A percentile compares a stretch with the other conserved stretches of the same genome.
Conservation (phyloP, 1,140 invertebrate genomes). For the Drosophila pallidifrons region DNA sequence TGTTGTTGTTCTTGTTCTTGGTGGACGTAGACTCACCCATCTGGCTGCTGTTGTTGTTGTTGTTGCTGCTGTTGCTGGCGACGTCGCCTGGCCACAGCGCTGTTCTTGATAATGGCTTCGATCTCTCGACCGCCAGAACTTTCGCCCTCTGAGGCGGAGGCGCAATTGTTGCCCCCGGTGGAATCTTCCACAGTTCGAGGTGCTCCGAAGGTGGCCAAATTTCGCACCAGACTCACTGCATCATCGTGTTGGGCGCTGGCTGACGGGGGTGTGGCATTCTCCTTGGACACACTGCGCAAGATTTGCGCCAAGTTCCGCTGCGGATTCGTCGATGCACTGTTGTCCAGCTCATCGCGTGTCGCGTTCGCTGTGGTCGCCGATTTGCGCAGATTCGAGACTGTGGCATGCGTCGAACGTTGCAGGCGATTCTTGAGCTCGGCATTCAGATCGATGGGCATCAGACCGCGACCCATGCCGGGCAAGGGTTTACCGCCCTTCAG, state of each 20-base stretch:
- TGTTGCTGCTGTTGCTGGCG: conserved; percentile 69
- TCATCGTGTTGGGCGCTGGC: conserved; percentile 56
- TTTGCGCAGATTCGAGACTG: conserved; percentile 79
- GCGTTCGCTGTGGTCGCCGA: conserved; percentile 74
- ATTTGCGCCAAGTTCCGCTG: conserved; percentile 73
- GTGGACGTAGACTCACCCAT: conserved; percentile 67
- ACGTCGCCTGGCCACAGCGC: conserved; percentile 84
- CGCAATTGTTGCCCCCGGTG: conserved; percentile 47
- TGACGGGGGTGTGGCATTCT: conserved; percentile 56
- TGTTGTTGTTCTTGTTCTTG: background rate
- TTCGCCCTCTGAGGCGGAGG: conserved; percentile 86
- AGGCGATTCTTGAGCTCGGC: conserved; percentile 81
- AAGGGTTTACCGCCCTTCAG: conserved; percentile 85
- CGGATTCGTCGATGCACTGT: conserved; percentile 30
- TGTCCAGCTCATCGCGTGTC: conserved; percentile 57
- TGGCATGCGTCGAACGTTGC: conserved; percentile 77
- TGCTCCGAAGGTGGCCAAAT: conserved; percentile 69
- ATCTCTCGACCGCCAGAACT: conserved; percentile 87
- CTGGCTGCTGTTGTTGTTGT: conserved; percentile 57
- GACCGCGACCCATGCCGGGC: conserved; percentile 61
- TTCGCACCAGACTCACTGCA: conserved; percentile 76
- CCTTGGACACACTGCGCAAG: conserved; percentile 70
- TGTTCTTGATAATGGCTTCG: conserved; percentile 86
- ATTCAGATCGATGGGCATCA: conserved; percentile 82
- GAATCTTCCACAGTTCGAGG: conserved; percentile 31